A percentile compares a stretch with the other conserved stretches of the same genome.
phyloP scores from a whole-genome alignment of 1,140 invertebrate genomes.

The Heliconius hermathena region DNA sequence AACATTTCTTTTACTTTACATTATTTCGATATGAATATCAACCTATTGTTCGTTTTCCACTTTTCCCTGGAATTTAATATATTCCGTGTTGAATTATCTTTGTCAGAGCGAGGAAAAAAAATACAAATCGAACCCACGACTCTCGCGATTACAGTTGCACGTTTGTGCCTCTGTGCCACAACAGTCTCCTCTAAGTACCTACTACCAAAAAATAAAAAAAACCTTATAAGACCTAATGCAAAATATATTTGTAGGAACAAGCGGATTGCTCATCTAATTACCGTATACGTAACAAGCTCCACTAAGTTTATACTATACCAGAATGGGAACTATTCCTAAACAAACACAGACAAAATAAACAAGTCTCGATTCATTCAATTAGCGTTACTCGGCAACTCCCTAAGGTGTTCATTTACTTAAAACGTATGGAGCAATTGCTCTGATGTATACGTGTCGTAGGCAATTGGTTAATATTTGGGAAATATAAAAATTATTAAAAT shows the following conservation, averaged over 20 bases:
- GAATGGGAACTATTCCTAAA: constrained; percentile 37
- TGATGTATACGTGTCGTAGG: not conserved
- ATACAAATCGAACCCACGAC: too few species aligned
- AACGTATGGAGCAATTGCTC: constrained; percentile 30
- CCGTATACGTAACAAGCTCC: constrained; percentile 34
- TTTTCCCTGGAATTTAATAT: too few species aligned
- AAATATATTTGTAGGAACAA: constrained; percentile 22
- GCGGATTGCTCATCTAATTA: constrained; percentile 30
- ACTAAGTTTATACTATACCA: constrained; percentile 1
- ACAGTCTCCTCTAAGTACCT: too few species aligned
- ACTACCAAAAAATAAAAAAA: too few species aligned
- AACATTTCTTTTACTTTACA: too few species aligned
- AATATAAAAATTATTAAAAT: not conserved
- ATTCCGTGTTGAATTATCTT: too few species aligned
- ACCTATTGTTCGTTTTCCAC: too few species aligned
- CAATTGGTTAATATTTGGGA: not conserved
- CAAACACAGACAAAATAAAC: constrained; percentile 40
- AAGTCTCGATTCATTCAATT: constrained; percentile 40
- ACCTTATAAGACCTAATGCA: not conserved
- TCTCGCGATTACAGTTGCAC: too few species aligned
- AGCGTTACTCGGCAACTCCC: constrained; percentile 33
- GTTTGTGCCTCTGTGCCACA: too few species aligned
- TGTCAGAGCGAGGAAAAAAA: too few species aligned
- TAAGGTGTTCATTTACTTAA: constrained; percentile 39
- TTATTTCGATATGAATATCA: too few species aligned